Base-by-base conservation (phyloP, 2,888 invertebrate species). In the Tiliacea citrago region DNA sequence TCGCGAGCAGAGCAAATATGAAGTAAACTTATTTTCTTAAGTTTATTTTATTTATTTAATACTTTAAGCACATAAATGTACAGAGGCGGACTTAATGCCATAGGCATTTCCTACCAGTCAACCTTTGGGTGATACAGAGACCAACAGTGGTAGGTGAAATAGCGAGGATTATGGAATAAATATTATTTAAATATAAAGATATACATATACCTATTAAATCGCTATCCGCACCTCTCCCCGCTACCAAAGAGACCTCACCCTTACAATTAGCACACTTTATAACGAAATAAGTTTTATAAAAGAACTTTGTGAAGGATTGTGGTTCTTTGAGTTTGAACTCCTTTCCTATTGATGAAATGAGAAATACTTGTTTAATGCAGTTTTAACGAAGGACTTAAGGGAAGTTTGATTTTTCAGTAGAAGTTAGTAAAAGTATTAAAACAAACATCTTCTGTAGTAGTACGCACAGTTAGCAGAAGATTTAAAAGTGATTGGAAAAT, bases 251-350 rank as follows among this genome's bases (percentile, higher is more conserved):
- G 51, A 73, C 84, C 57, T 13, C 18, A 76, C 77, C 82, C 73
- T 84, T 83, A 75, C 61, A 77, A 86, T 89, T 87, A 86, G 88
- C 86, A 90, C 88, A 91, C 60, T 86, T 86, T 63, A 77, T 82
- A 87, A 90, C 90, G 85, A 92, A 93, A 91, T 88, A 93, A 93
- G 90, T 93, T 92, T 88, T 86, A 91, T 89, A 90, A 90, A 87
- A 92, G 92, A 94, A 94, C 92, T 92, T 93, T 87, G 75, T 60
- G 86, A 92, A 92, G 85, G 84, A 75, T 87, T 94, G 94, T 86
- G 94, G 94, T 92, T 92, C 91, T 92, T 92, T 90, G 88, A 86
- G 87, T 90, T 88, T 83, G 87, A 85, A 86, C 78, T 84, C 76
- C 75, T 88, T 88, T 85, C 78, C 84, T 88, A 89, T 88, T 85